Percentiles rank a stretch among this genome's conserved stretches.
Evolutionary conservation across 1,140 invertebrate genomes (phyloP).

Genomic region (Hyphantria cunea): DNA sequence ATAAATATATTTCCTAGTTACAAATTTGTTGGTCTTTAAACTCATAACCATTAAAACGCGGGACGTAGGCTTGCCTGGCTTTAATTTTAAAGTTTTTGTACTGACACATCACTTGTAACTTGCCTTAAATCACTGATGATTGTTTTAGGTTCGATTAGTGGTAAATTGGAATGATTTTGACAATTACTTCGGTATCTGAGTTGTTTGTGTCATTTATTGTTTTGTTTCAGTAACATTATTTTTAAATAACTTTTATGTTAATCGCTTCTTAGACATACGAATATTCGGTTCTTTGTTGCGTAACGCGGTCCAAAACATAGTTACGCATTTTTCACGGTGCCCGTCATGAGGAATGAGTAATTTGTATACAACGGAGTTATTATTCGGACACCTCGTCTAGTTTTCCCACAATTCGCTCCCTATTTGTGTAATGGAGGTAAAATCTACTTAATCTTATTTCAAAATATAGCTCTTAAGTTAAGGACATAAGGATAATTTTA

Average conservation of each 20-base stretch:
- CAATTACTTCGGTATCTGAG: no score
- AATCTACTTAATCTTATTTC: neutral
- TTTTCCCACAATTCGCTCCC: conserved; percentile 65
- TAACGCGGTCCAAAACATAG: conserved; percentile 33
- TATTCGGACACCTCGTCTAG: conserved; percentile 51
- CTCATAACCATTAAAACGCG: no score
- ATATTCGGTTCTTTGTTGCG: conserved; percentile 9
- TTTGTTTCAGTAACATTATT: no score
- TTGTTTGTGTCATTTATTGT: no score
- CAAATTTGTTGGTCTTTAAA: no score
- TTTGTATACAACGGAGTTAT: conserved; percentile 59
- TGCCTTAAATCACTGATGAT: no score
- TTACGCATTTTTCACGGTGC: conserved; percentile 66
- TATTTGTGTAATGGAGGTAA: conserved; percentile 16
- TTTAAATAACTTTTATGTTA: conserved; percentile 8
- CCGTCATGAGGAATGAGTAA: conserved; percentile 53
- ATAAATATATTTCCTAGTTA: no score
- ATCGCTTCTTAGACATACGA: conserved; percentile 1
- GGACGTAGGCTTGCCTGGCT: no score
- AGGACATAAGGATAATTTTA: conserved; percentile 29
- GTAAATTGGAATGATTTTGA: no score
- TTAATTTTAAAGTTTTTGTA: no score
- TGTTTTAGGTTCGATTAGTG: no score
- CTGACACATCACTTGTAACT: no score
- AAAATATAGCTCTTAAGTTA: neutral